These are phyloP conservation scores for Mastomys natalensis DNA, from an alignment of 2,113 vertebrate genomes.

Conservation along the genomic window DNA sequence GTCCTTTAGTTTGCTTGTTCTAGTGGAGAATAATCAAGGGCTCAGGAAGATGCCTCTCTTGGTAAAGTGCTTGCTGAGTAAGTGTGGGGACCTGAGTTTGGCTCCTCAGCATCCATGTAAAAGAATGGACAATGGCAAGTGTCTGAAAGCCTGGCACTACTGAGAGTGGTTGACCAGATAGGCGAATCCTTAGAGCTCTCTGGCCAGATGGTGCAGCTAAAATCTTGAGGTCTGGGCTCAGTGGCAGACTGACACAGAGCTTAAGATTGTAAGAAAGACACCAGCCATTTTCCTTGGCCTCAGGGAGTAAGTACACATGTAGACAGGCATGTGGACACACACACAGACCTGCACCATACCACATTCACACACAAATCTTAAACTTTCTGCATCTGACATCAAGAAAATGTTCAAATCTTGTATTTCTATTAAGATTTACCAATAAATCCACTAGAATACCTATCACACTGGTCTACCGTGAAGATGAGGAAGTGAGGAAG, in stretches of 20 bases:
- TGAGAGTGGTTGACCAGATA: neutral
- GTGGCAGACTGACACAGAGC: neutral
- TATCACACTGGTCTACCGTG: neutral
- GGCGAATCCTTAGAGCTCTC: neutral
- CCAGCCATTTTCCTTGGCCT: neutral
- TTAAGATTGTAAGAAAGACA: neutral
- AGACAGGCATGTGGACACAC: no score
- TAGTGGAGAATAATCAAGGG: neutral
- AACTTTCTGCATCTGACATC: neutral
- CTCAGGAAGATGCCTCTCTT: neutral
- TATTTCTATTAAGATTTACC: neutral
- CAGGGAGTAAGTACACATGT: no score
- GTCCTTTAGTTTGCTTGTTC: neutral
- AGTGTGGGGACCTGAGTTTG: no score
- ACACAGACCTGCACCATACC: no score
- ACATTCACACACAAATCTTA: neutral
- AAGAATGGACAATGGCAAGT: neutral
- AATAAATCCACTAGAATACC: neutral
- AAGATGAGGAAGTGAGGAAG: neutral
- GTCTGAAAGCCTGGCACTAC: neutral
- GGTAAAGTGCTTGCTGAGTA: neutral
- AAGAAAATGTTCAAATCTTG: neutral
- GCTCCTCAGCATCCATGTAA: neutral
- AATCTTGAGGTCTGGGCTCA: neutral
- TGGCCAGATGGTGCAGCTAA: no score